Conservation (phyloP, 2,113 vertebrate genomes). For the Malurus alboscapulatus region DNA sequence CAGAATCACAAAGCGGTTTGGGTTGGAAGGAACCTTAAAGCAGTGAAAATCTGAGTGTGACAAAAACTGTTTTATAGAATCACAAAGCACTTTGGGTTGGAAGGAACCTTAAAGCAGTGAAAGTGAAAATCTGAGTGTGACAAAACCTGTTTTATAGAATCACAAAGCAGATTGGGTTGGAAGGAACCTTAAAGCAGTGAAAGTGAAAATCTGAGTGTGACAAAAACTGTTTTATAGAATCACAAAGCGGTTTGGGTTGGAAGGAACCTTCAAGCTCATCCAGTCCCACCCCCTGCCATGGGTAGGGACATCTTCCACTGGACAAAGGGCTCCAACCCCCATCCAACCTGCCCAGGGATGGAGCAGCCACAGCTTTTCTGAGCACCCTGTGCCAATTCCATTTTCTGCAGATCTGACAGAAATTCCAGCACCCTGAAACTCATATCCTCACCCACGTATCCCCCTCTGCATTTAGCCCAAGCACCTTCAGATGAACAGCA, state of each 20-base stretch:
- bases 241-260: accelerated
- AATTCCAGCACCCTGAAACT: not conserved
- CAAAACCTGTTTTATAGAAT: not conserved
- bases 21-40: not conserved
- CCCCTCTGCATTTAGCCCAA: not conserved
- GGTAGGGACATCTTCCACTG: not conserved
- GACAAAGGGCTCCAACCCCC: not conserved
- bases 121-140: not conserved
- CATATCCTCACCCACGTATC: no score
- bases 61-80: not conserved
- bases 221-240: not conserved
- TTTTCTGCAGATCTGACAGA: not conserved
- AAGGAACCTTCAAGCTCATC: not conserved
- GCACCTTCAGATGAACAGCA: not conserved
- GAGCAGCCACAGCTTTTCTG: not conserved
- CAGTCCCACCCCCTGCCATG: not conserved
- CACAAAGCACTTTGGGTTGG: not conserved
- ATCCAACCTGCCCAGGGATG: not conserved
- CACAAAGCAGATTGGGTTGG: accelerated
- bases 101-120: not conserved
- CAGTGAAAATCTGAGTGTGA: not conserved
- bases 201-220: not conserved
- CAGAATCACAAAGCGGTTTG: accelerated
- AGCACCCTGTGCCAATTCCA: accelerated
- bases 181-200: not conserved